phyloP scores from a whole-genome alignment of 2,888 invertebrate genomes.

The Spilarctia lutea region DNA sequence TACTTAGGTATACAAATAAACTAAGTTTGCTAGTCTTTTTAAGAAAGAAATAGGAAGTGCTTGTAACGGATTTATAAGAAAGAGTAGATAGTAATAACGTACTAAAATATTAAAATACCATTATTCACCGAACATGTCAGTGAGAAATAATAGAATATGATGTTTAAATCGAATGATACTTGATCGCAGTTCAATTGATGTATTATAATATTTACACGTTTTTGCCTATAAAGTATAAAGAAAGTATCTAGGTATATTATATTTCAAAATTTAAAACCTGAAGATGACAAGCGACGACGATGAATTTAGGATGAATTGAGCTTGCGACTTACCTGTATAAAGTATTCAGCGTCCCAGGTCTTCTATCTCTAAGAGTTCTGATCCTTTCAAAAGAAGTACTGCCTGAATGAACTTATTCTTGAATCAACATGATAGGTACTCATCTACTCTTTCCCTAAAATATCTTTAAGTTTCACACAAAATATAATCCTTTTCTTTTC shows the following conservation, averaged over 20 bases:
- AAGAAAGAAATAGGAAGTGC: not conserved
- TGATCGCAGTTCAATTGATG: not conserved
- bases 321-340: conserved; percentile 39
- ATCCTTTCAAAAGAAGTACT: conserved; percentile 20
- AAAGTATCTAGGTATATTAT: not conserved
- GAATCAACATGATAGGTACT: conserved; percentile 26
- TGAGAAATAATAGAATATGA: too few species aligned
- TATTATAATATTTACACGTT: not conserved
- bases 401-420: conserved; percentile 26
- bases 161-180: too few species aligned
- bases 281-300: not conserved
- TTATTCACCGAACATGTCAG: not conserved
- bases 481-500: not conserved
- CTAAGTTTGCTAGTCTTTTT: not conserved
- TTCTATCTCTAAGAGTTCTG: conserved; percentile 37
- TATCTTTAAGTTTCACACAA: not conserved
- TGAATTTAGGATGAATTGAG: conserved; percentile 16
- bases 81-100: not conserved
- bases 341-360: conserved; percentile 40
- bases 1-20: too few species aligned
- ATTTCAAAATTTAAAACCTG: not conserved
- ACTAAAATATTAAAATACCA: not conserved
- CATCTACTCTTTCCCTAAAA: conserved; percentile 13
- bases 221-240: not conserved
- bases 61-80: not conserved